Base-by-base conservation (phyloP, 2,113 vertebrate species). In the Chrysemys picta region DNA sequence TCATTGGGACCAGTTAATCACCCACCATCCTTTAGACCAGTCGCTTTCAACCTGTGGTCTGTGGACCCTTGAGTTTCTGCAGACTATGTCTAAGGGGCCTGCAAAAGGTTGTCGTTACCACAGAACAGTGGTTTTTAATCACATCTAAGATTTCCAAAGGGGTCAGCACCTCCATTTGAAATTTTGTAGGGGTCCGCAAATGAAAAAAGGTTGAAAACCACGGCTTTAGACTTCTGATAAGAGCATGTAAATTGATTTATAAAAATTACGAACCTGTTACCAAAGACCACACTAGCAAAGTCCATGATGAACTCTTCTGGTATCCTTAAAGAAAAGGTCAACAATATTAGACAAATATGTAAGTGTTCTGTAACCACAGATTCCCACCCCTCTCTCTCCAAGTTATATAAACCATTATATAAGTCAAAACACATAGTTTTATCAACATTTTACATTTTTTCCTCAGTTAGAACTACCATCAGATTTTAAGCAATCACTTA, bases 221-320 rank as follows among this genome's bases (percentile, higher is more conserved):
- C 65, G 94, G 47, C 54, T 88, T 80, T 31, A 50, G 29, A 11
- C 1, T 16, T 29, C 17, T 45, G 38, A 53, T 24, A 17, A 22
- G 83, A 85, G 19, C 1, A 3, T 24, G 11, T 31, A 76, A 21
- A 10, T n/a, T 47, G 27, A 27, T 53, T 35, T 22, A 38, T 4
- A 50, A 56, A 56, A 80, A 49, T 82, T 84, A 98, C 98, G 87
- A 95, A 99, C 98, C 97, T 98, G 97, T 97, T 99, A 93, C 99
- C 98, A 98, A 99, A 99, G 62, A 99, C 98, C 91, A 99, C 95
- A 85, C 98, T 98, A 95, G 98, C 97, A 94, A 99, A 99, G 95
- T 99, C 98, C 65, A 84, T 53, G 85, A 99, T 98, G 59, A 99
- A 99, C 56, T 99, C 98, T 96, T 99, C 98, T 57, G 98, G 97